Base-by-base conservation (phyloP, 2,797 vertebrate genomes). In the Scyliorhinus canicula region DNA sequence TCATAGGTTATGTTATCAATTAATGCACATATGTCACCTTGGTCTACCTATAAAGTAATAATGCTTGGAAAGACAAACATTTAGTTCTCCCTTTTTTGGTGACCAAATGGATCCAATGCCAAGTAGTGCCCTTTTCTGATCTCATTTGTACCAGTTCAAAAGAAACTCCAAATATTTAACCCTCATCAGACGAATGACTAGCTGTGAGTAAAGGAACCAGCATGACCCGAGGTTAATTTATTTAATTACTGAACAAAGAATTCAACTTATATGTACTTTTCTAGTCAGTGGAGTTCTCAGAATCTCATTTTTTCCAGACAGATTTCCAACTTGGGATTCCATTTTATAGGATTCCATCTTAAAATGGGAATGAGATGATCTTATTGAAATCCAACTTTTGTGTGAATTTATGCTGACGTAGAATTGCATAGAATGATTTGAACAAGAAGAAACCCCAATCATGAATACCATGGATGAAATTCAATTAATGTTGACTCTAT, bases 91-190 rank as follows among this genome's bases (percentile, higher is more conserved):
- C n/a, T 35, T 44, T 84, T 84, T 47, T 84, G 5, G 55, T 88
- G 31, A 88, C 12, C 40, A 44, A 14, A 88, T 31, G 52, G 57
- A 88, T 57, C 57, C 14, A 57, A 52, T 55, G 47, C 52, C 84
- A 86, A 85, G 31, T 52, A 14, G 85, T 88, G 31, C 50, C 31
- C 52, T 57, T 88, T 57, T 57, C 85, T 88, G 85, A 88, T 88
- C 85, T 88, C 85, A 88, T 57, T 57, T 88, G 52, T 35, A 88
- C 85, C 85, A 57, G 52, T 88, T 88, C 52, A 88, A 88, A 88
- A 88, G 31, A 28, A 88, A 88, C 31, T 88, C 44, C 50, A 85
- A 85, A 88, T 88, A 85, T 88, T 88, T 88, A 88, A 28, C 52
- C 57, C 52, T 16, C 85, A 35, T 88, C 85, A 88, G 50, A 14